Base-by-base conservation (phyloP, 2,797 vertebrate species). In the Choloepus didactylus region DNA sequence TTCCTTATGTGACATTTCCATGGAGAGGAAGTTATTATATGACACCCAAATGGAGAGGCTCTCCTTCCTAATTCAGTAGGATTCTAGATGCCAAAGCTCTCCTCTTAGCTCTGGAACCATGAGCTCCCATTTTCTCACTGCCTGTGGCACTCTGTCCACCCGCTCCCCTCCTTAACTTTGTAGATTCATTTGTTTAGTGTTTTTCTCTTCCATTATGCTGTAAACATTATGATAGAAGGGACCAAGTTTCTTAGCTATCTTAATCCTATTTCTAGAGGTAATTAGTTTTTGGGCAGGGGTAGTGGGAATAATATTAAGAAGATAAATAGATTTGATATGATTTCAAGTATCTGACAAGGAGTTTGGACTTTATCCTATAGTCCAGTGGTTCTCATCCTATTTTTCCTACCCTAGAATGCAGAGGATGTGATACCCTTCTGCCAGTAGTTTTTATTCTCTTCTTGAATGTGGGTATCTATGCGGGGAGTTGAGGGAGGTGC, bases 351-450 rank as follows among this genome's bases (percentile, higher is more conserved):
- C 27, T 92, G 77, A 69, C 6, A 44, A 72, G 35, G 67, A 62
- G 70, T 92, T 92, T 96, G 81, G 54, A 67, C n/a, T 76, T 95
- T 44, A 82, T 51, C 38, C 75, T 76, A n/a, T 1, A 56, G 38
- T 66, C 35, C 66, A 23, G 14, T 70, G 44, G 46, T 77, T 76
- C 70, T 91, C 23, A 70, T 29, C 0, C 15, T 62, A 41, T 15
- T 51, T 46, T 16, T 21, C 0, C n/a, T 41, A 27, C 76, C 25
- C 14, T 11, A 51, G 46, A 12, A 19, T 29, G 7, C 49, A 70
- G 31, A 35, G 19, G n/a, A 51, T n/a, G 18, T 70, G 62, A 72
- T 59, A 27, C 31, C 59, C 29, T 51, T 35, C 67, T 5, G 16
- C 27, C 18, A 84, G 46, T 29, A 69, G 59, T 79, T 91, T 23